A percentile compares a stretch with the other conserved stretches of the same genome.
phyloP scores from a whole-genome alignment of 2,888 invertebrate species.

The Drosophila buzzatii region DNA sequence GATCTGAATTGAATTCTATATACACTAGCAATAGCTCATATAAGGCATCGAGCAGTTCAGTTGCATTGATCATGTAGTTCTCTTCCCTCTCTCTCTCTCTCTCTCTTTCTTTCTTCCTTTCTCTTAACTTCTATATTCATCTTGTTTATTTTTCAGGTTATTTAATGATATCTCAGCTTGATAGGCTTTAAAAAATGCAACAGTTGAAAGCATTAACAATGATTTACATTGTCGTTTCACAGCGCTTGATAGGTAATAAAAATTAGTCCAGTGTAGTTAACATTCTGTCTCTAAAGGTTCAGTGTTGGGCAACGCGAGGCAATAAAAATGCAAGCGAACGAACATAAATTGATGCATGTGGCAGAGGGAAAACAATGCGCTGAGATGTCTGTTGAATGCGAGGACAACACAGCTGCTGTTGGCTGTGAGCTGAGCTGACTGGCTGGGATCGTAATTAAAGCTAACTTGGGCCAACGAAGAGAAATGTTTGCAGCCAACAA shows the following conservation, averaged over 20 bases:
- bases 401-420: conserved; percentile 53
- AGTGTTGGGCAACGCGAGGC: conserved; percentile 16
- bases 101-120: too few relatives aligned
- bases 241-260: conserved; percentile 38
- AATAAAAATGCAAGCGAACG: conserved; percentile 48
- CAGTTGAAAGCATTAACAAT: conserved; percentile 2
- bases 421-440: conserved; percentile 15
- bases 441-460: conserved; percentile 72
- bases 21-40: not conserved
- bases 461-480: conserved; percentile 73
- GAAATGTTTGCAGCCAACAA: conserved; percentile 62
- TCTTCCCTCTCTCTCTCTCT: too few relatives aligned
- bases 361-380: conserved; percentile 33
- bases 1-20: not conserved
- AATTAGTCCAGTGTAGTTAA: conserved; percentile 3
- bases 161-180: too few relatives aligned
- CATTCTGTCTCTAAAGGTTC: not conserved
- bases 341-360: conserved; percentile 73
- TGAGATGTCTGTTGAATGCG: conserved; percentile 45
- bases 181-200: not conserved
- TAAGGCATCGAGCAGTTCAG: not conserved
- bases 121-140: too few relatives aligned
- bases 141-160: not conserved
- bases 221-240: conserved; percentile 23
- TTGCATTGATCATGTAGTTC: not conserved